Evolutionary conservation across 2,797 vertebrate genomes (phyloP).

Genomic region (Poecilia velifera): DNA sequence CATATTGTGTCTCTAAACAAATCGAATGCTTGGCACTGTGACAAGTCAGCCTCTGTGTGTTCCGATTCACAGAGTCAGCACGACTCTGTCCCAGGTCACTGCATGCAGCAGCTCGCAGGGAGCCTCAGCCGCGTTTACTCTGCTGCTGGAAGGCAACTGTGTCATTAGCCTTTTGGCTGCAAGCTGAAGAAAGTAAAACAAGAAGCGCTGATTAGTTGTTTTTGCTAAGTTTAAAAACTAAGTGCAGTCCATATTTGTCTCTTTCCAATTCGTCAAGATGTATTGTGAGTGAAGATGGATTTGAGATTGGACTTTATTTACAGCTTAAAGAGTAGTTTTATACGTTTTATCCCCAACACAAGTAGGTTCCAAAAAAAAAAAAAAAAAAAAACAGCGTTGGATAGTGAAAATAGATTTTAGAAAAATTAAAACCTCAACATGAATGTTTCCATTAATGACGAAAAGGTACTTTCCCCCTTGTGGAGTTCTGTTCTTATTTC

Average conservation of each 20-base stretch:
- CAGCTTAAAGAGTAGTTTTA: background rate
- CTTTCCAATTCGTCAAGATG: conserved; percentile 44
- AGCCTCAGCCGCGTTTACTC: conserved; percentile 56
- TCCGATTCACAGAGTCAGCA: conserved; percentile 69
- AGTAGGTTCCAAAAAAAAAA: background rate
- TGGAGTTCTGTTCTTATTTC: background rate
- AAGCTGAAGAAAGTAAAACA: conserved; percentile 33
- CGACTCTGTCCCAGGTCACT: conserved; percentile 69
- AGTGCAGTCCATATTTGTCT: conserved; percentile 20
- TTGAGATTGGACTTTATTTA: background rate
- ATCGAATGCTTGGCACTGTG: conserved; percentile 73
- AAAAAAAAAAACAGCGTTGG: background rate
- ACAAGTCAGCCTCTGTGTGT: conserved; percentile 66
- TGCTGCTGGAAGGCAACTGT: conserved; percentile 59
- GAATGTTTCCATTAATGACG: background rate
- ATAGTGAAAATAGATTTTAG: background rate
- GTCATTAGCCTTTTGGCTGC: conserved; percentile 71
- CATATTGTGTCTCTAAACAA: conserved; percentile 81
- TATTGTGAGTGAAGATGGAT: conserved; percentile 42
- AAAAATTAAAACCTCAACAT: background rate
- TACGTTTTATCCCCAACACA: background rate
- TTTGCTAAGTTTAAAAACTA: conserved; percentile 45
- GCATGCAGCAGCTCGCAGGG: conserved; percentile 65
- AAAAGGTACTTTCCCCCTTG: background rate
- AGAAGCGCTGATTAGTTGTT: conserved; percentile 53